These are phyloP conservation scores for Heliconius hewitsoni DNA, from an alignment of 1,140 invertebrate species.

Conservation along the genomic window DNA sequence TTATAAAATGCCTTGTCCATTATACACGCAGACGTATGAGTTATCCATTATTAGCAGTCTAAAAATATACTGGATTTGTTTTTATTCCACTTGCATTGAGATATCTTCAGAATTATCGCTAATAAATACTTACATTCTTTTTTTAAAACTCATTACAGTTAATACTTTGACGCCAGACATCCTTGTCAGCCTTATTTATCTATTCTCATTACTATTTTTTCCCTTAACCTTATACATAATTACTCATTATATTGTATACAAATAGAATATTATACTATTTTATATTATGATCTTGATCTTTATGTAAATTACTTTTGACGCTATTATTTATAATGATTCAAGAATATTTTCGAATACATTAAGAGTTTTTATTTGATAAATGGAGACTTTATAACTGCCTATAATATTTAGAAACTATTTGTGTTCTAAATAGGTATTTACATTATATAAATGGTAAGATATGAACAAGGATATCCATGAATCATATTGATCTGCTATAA, in stretches of 20 bases:
- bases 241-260: slow-evolving; percentile 6
- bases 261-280: slow-evolving; percentile 13
- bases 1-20: not conserved
- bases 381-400: not conserved
- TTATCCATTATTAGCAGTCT: not conserved
- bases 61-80: not conserved
- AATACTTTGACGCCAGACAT: slow-evolving; percentile 10
- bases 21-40: not conserved
- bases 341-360: not conserved
- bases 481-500: not conserved
- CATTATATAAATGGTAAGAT: not conserved
- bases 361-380: not conserved
- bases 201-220: slow-evolving; percentile 11
- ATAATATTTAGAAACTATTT: not conserved
- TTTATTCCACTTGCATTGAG: not conserved
- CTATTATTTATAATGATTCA: not conserved
- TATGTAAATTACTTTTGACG: not conserved
- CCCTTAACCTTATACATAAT: slow-evolving; percentile 9
- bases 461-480: not conserved
- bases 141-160: not conserved
- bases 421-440: not conserved
- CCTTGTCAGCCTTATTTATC: slow-evolving; percentile 18
- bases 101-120: not conserved
- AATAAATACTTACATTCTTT: slow-evolving; percentile 15
- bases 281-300: not conserved